A percentile compares a stretch with the other conserved stretches of the same genome.
phyloP scores from a whole-genome alignment of 2,888 invertebrate species.

The Rotaria macrura region DNA sequence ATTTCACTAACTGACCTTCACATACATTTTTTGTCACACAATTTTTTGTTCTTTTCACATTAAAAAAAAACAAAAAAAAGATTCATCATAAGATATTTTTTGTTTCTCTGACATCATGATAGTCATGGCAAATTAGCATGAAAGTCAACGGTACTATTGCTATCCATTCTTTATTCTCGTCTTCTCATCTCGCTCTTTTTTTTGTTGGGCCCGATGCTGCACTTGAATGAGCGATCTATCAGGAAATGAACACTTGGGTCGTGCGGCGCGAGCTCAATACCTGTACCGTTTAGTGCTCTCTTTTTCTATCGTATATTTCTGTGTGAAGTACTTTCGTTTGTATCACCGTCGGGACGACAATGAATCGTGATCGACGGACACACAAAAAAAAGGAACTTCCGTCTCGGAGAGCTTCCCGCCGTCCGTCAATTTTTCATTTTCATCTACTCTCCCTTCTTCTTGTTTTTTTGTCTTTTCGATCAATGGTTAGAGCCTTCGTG shows the following conservation, averaged over 20 bases:
- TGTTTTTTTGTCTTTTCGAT: background rate
- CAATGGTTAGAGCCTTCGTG: background rate
- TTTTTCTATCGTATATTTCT: background rate
- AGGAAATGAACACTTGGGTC: constrained; percentile 20
- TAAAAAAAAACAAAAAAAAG: background rate
- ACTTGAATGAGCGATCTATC: constrained; percentile 4
- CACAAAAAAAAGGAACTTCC: constrained; percentile 13
- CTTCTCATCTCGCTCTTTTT: background rate
- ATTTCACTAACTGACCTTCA: constrained; percentile 2
- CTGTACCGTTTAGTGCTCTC: background rate
- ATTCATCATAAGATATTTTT: background rate
- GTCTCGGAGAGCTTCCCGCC: constrained; percentile 16
- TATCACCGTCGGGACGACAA: constrained; percentile 8
- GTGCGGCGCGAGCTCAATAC: constrained; percentile 12
- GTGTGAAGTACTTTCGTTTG: constrained; percentile 6
- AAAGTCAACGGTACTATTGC: background rate
- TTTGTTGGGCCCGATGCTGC: background rate
- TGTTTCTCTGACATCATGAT: background rate
- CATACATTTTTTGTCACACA: background rate
- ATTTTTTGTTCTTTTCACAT: constrained; percentile 1
- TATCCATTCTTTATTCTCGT: background rate
- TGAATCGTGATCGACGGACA: background rate
- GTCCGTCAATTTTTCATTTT: background rate
- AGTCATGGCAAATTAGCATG: background rate
- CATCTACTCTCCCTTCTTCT: background rate